Percentiles rank a stretch among this genome's conserved stretches.
Conservation (phyloP, 1,140 invertebrate species). For the Liolophura sinensis region DNA sequence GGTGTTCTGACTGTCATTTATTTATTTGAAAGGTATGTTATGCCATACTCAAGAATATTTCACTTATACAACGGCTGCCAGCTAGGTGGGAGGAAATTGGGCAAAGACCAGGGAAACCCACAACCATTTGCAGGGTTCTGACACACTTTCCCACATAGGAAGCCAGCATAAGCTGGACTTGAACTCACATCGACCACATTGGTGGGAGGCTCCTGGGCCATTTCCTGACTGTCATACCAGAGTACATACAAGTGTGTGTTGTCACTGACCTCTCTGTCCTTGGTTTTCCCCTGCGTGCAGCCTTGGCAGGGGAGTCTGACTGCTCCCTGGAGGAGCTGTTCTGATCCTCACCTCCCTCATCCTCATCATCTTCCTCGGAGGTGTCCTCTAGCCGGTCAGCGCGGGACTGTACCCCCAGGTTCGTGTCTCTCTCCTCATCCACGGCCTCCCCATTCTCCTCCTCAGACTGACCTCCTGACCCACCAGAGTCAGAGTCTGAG, state of each 20-base stretch:
- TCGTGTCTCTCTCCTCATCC: background rate
- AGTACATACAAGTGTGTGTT: background rate
- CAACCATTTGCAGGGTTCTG: too few species aligned
- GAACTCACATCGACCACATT: background rate
- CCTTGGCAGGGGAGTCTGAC: conserved; percentile 6
- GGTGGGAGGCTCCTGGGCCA: background rate
- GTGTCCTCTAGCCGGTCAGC: conserved; percentile 12
- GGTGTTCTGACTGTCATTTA: too few species aligned
- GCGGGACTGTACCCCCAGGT: background rate
- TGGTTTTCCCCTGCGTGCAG: conserved; percentile 7
- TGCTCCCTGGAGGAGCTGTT: background rate
- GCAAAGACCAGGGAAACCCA: too few species aligned
- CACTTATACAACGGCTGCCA: too few species aligned
- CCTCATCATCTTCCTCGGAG: conserved; percentile 21
- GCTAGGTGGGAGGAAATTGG: too few species aligned
- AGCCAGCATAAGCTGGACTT: too few species aligned
- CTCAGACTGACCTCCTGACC: background rate
- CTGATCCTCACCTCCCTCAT: conserved; percentile 11
- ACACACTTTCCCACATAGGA: too few species aligned
- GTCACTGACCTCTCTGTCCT: conserved; percentile 7
- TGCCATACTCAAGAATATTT: too few species aligned
- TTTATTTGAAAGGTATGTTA: too few species aligned
- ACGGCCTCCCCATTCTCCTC: background rate
- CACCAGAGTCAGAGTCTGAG: conserved; percentile 1
- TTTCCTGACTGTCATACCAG: background rate